Base-by-base conservation (phyloP, 2,888 invertebrate species). In the Lycocerus yunnanus region DNA sequence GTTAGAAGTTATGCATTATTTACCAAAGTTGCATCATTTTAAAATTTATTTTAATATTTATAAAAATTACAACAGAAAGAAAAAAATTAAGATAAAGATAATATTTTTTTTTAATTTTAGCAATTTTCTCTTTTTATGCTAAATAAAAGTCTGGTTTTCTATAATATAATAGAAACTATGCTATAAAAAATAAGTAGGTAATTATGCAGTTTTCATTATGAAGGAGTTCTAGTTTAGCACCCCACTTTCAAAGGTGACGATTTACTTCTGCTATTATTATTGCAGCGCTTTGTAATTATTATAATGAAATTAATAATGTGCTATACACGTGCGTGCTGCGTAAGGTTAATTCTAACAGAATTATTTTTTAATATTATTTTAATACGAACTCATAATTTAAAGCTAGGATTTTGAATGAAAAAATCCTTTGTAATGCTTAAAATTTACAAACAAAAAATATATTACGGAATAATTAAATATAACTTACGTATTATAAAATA, bases 401-500 rank as follows among this genome's bases (percentile, higher is more conserved):
- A 24, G 27, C 5, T 24, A n/a, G 10, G 24, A 3, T 24, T 27
- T 3, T 27, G 27, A 27, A 27, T 4, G 27, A 27, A 13, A 24
- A 43, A n/a, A 43, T n/a, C 3, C 8, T 43, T 43, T 43, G 5
- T 8, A 4, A 5, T n/a, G 2, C 43, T n/a, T 63, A 14, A 18
- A 60, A 63, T 18, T 63, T 63, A 3, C 13, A n/a, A 63, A 63
- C 20, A 18, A 15, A n/a, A n/a, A n/a, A 63, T 10, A 20, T 4
- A 13, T 13, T n/a, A n/a, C n/a, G n/a, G 13, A 18, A 63, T 13
- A 20, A 63, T 63, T 63, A 18, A 15, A 18, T n/a, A n/a, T 63
- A n/a, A 63, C 61, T 63, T 63, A 63, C 61, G n/a, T 63, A n/a
- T n/a, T n/a, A 10, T 18, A 63, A 63, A 63, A 63, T 63, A 18